phyloP scores from a whole-genome alignment of 1,140 invertebrate genomes.

The Diabrotica undecimpunctata region DNA sequence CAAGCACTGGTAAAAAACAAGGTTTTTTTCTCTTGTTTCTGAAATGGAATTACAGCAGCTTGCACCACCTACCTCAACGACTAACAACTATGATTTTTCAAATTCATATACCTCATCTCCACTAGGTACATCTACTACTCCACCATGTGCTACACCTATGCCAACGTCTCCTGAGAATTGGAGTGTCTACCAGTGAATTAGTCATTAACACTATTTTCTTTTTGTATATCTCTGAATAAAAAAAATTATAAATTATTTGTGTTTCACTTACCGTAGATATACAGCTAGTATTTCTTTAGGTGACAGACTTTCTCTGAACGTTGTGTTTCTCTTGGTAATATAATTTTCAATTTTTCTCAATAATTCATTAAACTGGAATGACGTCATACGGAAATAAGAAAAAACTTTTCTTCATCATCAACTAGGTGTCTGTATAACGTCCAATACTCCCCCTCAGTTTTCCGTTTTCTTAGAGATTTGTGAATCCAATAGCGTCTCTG shows the following conservation, averaged over 20 bases:
- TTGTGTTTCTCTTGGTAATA: neutral
- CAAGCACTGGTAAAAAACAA: slow-evolving; percentile 19
- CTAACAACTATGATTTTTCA: neutral
- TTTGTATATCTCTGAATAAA: neutral
- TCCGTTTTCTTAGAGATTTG: slow-evolving; percentile 13
- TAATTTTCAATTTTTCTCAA: slow-evolving; percentile 9
- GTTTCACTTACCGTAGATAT: neutral
- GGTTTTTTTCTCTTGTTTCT: slow-evolving; percentile 13
- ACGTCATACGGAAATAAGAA: too few species aligned
- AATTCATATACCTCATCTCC: slow-evolving; percentile 15
- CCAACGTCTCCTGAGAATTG: slow-evolving; percentile 9
- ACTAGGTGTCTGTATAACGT: slow-evolving; percentile 18
- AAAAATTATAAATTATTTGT: slow-evolving; percentile 12
- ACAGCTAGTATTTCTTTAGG: neutral
- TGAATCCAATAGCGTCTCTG: slow-evolving; percentile 17
- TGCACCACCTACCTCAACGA: slow-evolving; percentile 11
- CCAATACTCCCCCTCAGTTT: slow-evolving; percentile 20
- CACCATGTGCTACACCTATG: slow-evolving; percentile 18
- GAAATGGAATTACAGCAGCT: slow-evolving; percentile 21
- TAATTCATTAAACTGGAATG: too few species aligned
- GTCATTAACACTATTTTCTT: neutral
- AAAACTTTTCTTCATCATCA: slow-evolving; percentile 20
- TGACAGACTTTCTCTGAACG: neutral
- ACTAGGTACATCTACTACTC: neutral
- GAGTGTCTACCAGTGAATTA: neutral